Conservation (phyloP, 2,888 invertebrate genomes). For the Scaptomyza cyrtandrae region DNA sequence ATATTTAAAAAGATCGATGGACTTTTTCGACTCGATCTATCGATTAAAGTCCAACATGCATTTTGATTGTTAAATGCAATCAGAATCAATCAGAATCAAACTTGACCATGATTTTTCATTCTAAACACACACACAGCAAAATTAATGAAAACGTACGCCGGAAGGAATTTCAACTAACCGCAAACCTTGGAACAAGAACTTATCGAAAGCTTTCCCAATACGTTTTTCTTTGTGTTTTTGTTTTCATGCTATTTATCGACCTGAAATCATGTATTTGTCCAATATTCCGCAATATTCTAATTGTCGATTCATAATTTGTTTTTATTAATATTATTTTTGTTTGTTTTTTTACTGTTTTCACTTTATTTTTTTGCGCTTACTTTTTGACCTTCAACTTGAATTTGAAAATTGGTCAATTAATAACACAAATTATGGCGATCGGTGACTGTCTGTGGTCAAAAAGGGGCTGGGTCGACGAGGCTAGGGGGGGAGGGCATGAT, state of each 20-base stretch:
- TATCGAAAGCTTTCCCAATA: slow-evolving; percentile 40
- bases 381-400: slow-evolving; percentile 77
- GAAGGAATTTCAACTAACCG: slow-evolving; percentile 32
- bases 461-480: not conserved
- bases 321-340: not conserved
- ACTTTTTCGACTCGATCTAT: not conserved
- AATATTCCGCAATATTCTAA: slow-evolving; percentile 54
- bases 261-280: slow-evolving; percentile 17
- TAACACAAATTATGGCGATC: slow-evolving; percentile 74
- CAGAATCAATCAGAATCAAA: slow-evolving; percentile 1
- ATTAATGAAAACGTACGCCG: slow-evolving; percentile 29
- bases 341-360: slow-evolving; percentile 6
- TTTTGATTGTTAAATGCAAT: not conserved
- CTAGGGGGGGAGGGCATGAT: not conserved
- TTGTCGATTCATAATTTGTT: slow-evolving; percentile 59
- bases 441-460: slow-evolving; percentile 32
- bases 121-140: slow-evolving; percentile 1
- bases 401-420: slow-evolving; percentile 78
- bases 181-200: slow-evolving; percentile 46
- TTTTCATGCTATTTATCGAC: slow-evolving; percentile 1
- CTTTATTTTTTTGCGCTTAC: slow-evolving; percentile 39
- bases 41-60: slow-evolving; percentile 2
- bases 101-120: slow-evolving; percentile 37
- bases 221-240: not conserved
- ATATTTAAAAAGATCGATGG: too few relatives aligned